phyloP scores from a whole-genome alignment of 2,888 invertebrate genomes.

The Drosophila longiperda region DNA sequence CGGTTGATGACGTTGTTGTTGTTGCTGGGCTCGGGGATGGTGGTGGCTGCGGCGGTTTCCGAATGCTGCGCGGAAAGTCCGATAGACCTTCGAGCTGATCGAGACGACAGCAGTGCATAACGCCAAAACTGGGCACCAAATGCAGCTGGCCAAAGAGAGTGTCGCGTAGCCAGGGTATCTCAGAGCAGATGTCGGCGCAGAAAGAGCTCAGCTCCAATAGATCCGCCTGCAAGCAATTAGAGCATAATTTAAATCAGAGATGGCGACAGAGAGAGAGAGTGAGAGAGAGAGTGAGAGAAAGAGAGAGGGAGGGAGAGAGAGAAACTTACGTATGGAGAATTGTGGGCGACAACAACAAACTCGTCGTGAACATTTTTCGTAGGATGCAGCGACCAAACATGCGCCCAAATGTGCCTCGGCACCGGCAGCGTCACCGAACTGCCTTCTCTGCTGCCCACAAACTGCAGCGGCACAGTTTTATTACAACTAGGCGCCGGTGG shows the following conservation, averaged over 20 bases:
- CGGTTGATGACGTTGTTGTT: background rate
- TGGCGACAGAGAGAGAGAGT: background rate
- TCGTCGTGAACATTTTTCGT: slow-evolving; percentile 20
- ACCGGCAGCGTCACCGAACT: slow-evolving; percentile 10
- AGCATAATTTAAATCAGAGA: background rate
- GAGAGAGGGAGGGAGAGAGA: background rate
- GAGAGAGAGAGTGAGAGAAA: background rate
- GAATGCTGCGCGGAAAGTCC: slow-evolving; percentile 23
- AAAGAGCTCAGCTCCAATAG: slow-evolving; percentile 29
- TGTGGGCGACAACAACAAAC: slow-evolving; percentile 54
- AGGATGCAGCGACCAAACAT: slow-evolving; percentile 28
- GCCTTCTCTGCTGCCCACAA: slow-evolving; percentile 1
- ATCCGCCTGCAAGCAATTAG: slow-evolving; percentile 17
- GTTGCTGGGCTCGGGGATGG: background rate
- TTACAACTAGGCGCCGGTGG: slow-evolving; percentile 21
- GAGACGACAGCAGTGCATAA: slow-evolving; percentile 48
- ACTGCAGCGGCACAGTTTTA: slow-evolving; percentile 5
- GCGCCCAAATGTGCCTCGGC: slow-evolving; percentile 52
- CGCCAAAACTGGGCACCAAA: slow-evolving; percentile 43
- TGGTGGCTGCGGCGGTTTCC: background rate
- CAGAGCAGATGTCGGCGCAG: slow-evolving; percentile 41
- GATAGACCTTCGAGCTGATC: slow-evolving; percentile 35
- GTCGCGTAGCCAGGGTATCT: slow-evolving; percentile 51
- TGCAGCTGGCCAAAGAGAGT: slow-evolving; percentile 45
- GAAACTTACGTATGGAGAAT: slow-evolving; percentile 54